Conservation (phyloP, 2,888 invertebrate genomes). For the Eremobia ochroleuca region DNA sequence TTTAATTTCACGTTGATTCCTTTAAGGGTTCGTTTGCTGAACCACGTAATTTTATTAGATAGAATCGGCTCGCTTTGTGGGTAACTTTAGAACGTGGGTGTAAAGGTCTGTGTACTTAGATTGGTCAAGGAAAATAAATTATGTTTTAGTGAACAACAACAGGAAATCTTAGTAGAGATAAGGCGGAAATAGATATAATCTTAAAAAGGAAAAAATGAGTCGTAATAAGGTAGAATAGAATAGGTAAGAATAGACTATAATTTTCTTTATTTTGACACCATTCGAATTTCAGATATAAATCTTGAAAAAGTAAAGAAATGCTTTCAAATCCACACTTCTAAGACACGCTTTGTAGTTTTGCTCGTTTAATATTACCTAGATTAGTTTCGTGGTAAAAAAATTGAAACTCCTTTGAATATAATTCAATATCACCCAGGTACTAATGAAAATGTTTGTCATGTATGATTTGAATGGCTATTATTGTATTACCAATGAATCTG, state of each 20-base stretch:
- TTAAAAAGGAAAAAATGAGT: background rate
- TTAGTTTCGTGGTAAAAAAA: background rate
- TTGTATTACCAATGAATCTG: no score
- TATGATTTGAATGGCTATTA: no score
- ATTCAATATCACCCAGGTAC: no score
- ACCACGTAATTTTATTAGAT: constrained; percentile 51
- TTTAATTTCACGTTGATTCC: constrained; percentile 23
- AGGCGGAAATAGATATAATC: background rate
- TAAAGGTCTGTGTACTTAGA: constrained; percentile 8
- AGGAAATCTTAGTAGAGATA: no score
- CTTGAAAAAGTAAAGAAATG: no score
- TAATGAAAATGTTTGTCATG: no score
- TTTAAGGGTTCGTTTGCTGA: constrained; percentile 31
- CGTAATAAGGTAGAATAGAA: background rate
- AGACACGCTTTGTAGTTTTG: background rate
- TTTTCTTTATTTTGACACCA: no score
- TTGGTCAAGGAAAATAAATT: constrained; percentile 1
- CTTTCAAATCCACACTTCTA: background rate
- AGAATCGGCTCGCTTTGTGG: constrained; percentile 21
- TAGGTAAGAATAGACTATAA: background rate
- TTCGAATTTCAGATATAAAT: no score
- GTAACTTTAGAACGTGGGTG: constrained; percentile 18
- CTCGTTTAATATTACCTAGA: background rate
- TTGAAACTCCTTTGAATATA: no score
- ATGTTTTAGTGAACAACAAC: constrained; percentile 12